A percentile compares a stretch with the other conserved stretches of the same genome.
phyloP scores from a whole-genome alignment of 2,797 vertebrate species.

The Rhabdophis nuchalis region DNA sequence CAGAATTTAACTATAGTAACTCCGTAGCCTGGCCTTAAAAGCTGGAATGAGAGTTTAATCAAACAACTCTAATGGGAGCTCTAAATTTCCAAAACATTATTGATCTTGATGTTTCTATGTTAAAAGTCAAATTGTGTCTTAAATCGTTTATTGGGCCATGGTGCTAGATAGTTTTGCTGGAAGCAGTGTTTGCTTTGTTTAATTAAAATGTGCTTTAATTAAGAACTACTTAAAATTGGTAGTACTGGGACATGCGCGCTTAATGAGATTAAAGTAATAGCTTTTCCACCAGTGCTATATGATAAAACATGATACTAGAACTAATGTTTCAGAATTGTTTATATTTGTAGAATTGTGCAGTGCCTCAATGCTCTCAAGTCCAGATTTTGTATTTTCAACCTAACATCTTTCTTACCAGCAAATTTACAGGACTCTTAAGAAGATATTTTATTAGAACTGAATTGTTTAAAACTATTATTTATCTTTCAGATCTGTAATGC shows the following conservation, averaged over 20 bases:
- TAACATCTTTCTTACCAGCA: background rate
- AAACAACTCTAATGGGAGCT: background rate
- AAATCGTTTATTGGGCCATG: background rate
- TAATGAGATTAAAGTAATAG: background rate
- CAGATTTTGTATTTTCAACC: background rate
- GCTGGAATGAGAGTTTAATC: background rate
- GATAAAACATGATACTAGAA: background rate
- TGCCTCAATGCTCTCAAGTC: background rate
- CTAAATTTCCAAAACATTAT: background rate
- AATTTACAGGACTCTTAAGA: background rate
- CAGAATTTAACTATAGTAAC: background rate
- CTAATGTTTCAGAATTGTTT: background rate
- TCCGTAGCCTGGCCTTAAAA: background rate
- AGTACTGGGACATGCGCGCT: background rate
- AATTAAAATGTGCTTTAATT: background rate
- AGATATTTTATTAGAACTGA: background rate
- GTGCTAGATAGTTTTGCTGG: background rate
- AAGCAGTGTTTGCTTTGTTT: background rate
- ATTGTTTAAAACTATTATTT: slow-evolving; percentile 29
- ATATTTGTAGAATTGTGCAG: background rate
- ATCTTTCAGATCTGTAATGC: slow-evolving; percentile 51
- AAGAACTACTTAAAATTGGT: background rate
- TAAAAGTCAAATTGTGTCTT: background rate
- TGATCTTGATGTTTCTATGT: background rate
- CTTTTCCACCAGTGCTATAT: background rate